These are phyloP conservation scores for Morpho achilles DNA, from an alignment of 2,888 invertebrate species.

Conservation along the genomic window DNA sequence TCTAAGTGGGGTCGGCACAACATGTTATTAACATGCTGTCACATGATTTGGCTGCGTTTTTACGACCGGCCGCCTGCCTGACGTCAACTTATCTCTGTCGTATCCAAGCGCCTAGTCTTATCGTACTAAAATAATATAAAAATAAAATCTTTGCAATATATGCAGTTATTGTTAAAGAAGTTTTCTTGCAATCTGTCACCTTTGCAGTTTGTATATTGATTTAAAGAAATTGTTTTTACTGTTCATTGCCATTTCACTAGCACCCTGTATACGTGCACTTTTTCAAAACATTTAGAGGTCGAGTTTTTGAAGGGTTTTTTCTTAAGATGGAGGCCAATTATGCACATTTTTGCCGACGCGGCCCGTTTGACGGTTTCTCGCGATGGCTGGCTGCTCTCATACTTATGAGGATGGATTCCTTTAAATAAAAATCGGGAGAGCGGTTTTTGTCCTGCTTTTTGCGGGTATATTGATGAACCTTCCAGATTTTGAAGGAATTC, in stretches of 20 bases:
- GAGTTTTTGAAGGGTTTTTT: constrained; percentile 74
- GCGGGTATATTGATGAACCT: constrained; percentile 66
- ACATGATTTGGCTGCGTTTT: too few relatives aligned
- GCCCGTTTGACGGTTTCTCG: constrained; percentile 60
- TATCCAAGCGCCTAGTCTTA: too few relatives aligned
- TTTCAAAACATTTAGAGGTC: constrained; percentile 74
- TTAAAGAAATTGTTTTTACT: too few relatives aligned
- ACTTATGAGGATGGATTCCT: constrained; percentile 67
- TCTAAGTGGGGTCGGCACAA: too few relatives aligned
- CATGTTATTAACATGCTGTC: too few relatives aligned
- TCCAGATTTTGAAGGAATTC: constrained; percentile 66
- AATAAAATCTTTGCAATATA: too few relatives aligned
- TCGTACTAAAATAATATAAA: too few relatives aligned
- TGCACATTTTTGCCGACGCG: constrained; percentile 76
- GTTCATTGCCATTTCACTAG: constrained; percentile 15
- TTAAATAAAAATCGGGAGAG: constrained; percentile 71
- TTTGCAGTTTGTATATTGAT: too few relatives aligned
- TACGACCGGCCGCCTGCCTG: too few relatives aligned
- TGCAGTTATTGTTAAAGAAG: too few relatives aligned
- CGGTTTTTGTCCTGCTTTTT: constrained; percentile 69
- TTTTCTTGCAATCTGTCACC: too few relatives aligned
- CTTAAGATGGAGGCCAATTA: constrained; percentile 66
- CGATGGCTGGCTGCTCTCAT: constrained; percentile 45
- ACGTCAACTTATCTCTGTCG: too few relatives aligned
- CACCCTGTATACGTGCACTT: constrained; percentile 71